phyloP scores from a whole-genome alignment of 1,140 invertebrate species.

The Charaxes varanes region DNA sequence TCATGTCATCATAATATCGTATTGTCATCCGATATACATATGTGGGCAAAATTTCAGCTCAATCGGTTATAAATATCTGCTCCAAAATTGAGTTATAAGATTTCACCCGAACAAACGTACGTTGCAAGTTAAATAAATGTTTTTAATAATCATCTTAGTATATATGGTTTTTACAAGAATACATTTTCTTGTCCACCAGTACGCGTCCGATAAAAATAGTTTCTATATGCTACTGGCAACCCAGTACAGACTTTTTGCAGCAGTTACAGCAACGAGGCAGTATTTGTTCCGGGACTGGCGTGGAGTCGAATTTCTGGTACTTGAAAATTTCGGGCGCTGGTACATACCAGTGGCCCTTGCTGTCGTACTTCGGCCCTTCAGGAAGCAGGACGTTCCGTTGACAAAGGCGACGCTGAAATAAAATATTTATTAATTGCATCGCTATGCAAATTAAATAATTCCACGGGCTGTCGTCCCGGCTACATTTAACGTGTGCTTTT shows the following conservation, averaged over 20 bases:
- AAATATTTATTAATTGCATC: neutral
- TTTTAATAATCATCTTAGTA: no score
- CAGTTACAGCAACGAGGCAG: constrained; percentile 56
- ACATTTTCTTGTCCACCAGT: no score
- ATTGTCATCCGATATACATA: no score
- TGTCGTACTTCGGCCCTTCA: constrained; percentile 54
- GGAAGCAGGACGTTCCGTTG: constrained; percentile 43
- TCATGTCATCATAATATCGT: no score
- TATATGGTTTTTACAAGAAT: no score
- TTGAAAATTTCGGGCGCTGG: constrained; percentile 10
- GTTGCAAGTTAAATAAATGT: no score
- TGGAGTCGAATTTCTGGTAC: constrained; percentile 20
- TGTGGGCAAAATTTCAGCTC: no score
- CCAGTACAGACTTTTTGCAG: constrained; percentile 53
- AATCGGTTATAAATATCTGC: no score
- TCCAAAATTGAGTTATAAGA: no score
- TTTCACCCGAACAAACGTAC: no score
- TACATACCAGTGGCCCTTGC: constrained; percentile 30
- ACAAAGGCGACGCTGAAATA: constrained; percentile 36
- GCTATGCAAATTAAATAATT: constrained; percentile 3
- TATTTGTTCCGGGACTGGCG: constrained; percentile 24
- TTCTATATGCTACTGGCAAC: constrained; percentile 50
- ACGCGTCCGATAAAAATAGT: no score
- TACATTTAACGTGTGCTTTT: constrained; percentile 25
- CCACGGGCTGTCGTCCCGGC: constrained; percentile 11